Conservation (phyloP, 1,140 invertebrate species). For the Penaeus chinensis region DNA sequence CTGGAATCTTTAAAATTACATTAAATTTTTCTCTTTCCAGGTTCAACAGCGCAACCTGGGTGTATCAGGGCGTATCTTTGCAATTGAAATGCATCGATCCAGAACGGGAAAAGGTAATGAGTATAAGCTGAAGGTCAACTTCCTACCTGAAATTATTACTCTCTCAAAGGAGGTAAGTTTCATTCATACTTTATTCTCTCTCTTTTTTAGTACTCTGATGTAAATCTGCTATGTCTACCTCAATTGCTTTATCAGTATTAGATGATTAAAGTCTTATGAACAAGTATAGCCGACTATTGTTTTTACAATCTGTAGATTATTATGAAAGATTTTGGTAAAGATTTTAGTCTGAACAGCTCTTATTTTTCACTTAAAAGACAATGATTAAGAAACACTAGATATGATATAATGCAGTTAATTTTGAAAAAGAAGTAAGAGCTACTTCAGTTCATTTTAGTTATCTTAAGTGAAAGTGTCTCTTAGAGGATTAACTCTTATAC, state of each 20-base stretch:
- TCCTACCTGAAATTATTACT: slow-evolving; percentile 97
- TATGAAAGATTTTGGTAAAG: too few relatives aligned
- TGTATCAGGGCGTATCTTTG: slow-evolving; percentile 93
- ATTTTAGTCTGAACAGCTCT: too few relatives aligned
- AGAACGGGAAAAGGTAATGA: slow-evolving; percentile 87
- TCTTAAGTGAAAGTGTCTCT: not conserved
- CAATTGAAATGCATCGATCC: slow-evolving; percentile 85
- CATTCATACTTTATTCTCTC: slow-evolving; percentile 6
- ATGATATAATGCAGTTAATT: too few relatives aligned
- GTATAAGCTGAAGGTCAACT: slow-evolving; percentile 96
- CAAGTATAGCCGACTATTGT: too few relatives aligned
- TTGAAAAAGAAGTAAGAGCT: too few relatives aligned
- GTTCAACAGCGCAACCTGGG: slow-evolving; percentile 95
- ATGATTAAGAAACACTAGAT: too few relatives aligned
- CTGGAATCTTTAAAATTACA: not conserved
- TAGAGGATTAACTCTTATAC: not conserved
- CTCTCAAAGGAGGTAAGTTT: slow-evolving; percentile 89
- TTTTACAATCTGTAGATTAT: too few relatives aligned
- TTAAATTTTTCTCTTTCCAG: slow-evolving; percentile 63
- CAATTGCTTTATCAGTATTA: too few relatives aligned
- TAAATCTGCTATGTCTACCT: not conserved
- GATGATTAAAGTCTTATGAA: too few relatives aligned
- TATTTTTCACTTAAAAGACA: too few relatives aligned
- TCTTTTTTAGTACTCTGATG: not conserved
- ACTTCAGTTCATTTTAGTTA: not conserved